Percentiles rank a stretch among this genome's conserved stretches.
These are phyloP conservation scores for Catajapyx aquilonaris DNA, from an alignment of 1,140 invertebrate species.

Conservation along the genomic window DNA sequence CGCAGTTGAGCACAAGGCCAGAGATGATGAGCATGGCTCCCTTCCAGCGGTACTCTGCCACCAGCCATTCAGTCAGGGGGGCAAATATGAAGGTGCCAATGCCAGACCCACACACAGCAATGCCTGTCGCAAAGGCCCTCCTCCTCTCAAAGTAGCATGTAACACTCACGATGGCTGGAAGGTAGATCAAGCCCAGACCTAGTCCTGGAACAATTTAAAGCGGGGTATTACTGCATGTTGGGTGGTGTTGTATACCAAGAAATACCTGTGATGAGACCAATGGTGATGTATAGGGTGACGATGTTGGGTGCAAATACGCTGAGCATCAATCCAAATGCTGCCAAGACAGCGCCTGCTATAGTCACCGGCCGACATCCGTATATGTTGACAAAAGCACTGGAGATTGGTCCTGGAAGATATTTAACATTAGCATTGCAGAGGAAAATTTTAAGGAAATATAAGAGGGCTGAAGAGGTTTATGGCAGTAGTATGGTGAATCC, in stretches of 20 bases:
- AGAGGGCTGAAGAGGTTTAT: too few species aligned
- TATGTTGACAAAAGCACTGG: constrained; percentile 76
- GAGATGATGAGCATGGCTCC: constrained; percentile 59
- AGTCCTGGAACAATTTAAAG: constrained; percentile 35
- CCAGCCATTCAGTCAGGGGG: constrained; percentile 43
- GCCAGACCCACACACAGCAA: constrained; percentile 85
- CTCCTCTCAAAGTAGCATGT: constrained; percentile 85
- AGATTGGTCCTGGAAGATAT: constrained; percentile 66
- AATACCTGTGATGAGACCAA: constrained; percentile 58
- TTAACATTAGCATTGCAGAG: too few species aligned
- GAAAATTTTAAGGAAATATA: too few species aligned
- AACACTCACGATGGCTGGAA: constrained; percentile 85
- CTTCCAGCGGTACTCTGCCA: constrained; percentile 39
- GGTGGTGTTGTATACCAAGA: not conserved
- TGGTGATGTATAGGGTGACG: constrained; percentile 61
- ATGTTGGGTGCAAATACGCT: constrained; percentile 57
- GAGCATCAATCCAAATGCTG: constrained; percentile 44
- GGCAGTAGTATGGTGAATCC: too few species aligned
- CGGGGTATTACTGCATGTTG: not conserved
- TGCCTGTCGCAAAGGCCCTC: constrained; percentile 74
- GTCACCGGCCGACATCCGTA: constrained; percentile 79
- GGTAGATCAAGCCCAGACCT: constrained; percentile 82
- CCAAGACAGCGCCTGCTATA: constrained; percentile 61
- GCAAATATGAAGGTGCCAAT: constrained; percentile 68
- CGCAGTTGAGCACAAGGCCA: constrained; percentile 57